Conservation (phyloP, 2,888 invertebrate species). For the Pollenia angustigena region DNA sequence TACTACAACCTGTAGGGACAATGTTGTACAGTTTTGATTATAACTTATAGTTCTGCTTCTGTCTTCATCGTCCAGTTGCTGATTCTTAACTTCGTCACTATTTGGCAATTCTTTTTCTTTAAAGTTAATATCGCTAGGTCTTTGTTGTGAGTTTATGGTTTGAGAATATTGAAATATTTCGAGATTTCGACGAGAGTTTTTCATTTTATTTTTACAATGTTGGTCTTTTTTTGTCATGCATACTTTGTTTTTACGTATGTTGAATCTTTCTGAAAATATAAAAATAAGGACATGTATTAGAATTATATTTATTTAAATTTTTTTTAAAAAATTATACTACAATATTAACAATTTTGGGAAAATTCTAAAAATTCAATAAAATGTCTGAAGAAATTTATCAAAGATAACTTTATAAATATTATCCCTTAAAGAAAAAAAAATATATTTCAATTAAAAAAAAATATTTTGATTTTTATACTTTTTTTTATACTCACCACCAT, state of each 20-base stretch:
- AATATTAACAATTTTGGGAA: too few species aligned
- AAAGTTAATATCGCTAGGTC: neutral
- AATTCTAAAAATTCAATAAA: too few species aligned
- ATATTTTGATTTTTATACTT: too few species aligned
- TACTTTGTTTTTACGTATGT: constrained; percentile 56
- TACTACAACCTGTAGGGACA: constrained; percentile 48
- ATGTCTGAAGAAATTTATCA: too few species aligned
- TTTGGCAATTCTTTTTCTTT: neutral
- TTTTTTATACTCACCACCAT: too few species aligned
- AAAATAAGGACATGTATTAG: neutral
- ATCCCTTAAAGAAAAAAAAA: too few species aligned
- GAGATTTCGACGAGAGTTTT: constrained; percentile 10
- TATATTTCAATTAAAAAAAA: too few species aligned
- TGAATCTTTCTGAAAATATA: constrained; percentile 61
- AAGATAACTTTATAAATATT: too few species aligned
- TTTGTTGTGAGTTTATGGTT: constrained; percentile 9
- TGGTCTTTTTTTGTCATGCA: neutral
- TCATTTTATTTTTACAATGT: neutral
- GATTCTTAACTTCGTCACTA: neutral
- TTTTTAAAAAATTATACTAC: too few species aligned
- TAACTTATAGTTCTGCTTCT: neutral
- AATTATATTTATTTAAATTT: too few species aligned
- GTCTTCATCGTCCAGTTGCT: neutral
- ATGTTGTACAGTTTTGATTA: constrained; percentile 11
- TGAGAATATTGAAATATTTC: constrained; percentile 55